Evolutionary conservation across 2,113 vertebrate genomes (phyloP).

Genomic region (Tachysurus fulvidraco): DNA sequence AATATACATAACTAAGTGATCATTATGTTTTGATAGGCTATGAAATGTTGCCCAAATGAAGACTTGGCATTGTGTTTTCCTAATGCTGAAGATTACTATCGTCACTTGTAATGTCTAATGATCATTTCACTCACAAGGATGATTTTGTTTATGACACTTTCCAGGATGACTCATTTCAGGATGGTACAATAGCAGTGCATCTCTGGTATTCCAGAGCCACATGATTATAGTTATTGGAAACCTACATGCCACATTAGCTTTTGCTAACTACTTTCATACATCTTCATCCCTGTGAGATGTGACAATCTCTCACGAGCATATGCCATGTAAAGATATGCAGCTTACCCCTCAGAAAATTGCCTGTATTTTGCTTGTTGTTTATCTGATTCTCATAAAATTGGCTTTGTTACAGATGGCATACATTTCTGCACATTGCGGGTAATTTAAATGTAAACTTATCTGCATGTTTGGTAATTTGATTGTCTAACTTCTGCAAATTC

Average conservation of each 20-base stretch:
- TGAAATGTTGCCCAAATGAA: background rate
- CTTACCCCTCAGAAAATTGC: background rate
- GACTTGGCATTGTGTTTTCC: background rate
- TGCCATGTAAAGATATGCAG: background rate
- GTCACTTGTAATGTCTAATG: background rate
- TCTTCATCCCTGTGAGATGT: background rate
- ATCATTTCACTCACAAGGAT: background rate
- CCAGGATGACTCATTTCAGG: background rate
- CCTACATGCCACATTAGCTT: constrained; percentile 5
- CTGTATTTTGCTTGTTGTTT: background rate
- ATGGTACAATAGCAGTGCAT: background rate
- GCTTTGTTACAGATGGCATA: background rate
- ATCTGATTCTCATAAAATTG: background rate
- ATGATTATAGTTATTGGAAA: background rate
- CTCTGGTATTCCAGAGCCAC: background rate
- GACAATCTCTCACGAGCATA: background rate
- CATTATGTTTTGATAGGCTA: background rate
- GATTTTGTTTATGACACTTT: background rate
- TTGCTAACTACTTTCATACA: background rate
- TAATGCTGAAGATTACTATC: background rate
- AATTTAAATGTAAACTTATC: background rate
- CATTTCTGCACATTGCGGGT: background rate
- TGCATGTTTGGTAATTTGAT: background rate
- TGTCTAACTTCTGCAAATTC: too few species aligned
- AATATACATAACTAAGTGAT: background rate